These are phyloP conservation scores for Coturnix japonica DNA, from an alignment of 2,113 vertebrate species.

Conservation along the genomic window DNA sequence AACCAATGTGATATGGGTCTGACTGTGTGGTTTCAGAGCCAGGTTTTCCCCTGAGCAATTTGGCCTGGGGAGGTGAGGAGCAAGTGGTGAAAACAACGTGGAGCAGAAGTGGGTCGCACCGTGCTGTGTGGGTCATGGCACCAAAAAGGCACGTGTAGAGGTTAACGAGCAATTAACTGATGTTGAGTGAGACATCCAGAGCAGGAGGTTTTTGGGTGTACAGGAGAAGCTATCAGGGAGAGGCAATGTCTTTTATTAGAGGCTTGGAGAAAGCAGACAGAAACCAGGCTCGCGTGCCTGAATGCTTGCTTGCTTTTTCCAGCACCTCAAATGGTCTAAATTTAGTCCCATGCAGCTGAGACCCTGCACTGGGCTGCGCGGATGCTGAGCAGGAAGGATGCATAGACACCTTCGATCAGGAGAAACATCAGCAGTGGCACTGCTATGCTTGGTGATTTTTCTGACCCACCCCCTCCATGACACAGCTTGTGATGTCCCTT, in stretches of 20 bases:
- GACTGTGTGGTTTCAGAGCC: conserved; percentile 20
- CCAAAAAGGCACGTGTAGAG: background rate
- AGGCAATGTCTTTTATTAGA: background rate
- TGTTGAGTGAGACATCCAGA: background rate
- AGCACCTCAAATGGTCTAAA: background rate
- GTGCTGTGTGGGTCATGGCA: fast-evolving
- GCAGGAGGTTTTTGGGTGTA: background rate
- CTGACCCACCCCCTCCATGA: background rate
- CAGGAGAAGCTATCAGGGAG: fast-evolving
- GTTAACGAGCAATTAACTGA: background rate
- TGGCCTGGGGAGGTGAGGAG: conserved; percentile 1
- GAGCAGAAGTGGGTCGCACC: background rate
- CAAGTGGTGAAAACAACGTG: background rate
- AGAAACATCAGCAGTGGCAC: background rate
- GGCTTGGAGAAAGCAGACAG: background rate
- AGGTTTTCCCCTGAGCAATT: conserved; percentile 12
- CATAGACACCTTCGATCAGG: fast-evolving
- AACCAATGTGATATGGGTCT: background rate
- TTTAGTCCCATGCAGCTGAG: background rate
- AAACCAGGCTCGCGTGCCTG: background rate
- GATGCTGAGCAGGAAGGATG: background rate
- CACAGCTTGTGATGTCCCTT: background rate
- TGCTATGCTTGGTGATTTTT: background rate
- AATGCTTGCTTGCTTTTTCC: background rate
- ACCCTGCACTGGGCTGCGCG: background rate